Percentiles rank a stretch among this genome's conserved stretches.
Conservation (phyloP, 2,888 invertebrate species). For the Heterodera filipjevi region DNA sequence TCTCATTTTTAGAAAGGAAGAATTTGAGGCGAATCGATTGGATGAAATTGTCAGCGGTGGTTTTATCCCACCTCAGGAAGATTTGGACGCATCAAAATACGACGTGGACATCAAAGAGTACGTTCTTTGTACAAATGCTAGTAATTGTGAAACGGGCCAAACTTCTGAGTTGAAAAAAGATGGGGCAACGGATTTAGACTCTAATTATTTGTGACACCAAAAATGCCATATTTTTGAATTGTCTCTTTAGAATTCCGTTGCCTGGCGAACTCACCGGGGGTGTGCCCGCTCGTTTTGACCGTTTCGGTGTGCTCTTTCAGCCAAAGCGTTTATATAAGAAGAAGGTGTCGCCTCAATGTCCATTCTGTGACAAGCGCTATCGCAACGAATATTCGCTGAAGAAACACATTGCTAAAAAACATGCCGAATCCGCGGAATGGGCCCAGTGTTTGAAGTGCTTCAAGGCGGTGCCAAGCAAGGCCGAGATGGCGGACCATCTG, state of each 20-base stretch:
- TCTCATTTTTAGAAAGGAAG: constrained; percentile 46
- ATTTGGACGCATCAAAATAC: constrained; percentile 51
- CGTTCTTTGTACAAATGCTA: constrained; percentile 13
- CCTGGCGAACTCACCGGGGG: constrained; percentile 60
- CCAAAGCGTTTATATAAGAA: constrained; percentile 60
- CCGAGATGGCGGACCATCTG: constrained; percentile 52
- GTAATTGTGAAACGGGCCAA: too few relatives aligned
- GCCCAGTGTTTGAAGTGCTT: constrained; percentile 64
- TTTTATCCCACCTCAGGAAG: constrained; percentile 64
- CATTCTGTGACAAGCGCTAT: constrained; percentile 65
- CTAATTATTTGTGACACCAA: too few relatives aligned
- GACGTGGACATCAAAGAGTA: constrained; percentile 42
- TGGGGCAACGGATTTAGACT: too few relatives aligned
- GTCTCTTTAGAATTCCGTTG: constrained; percentile 58
- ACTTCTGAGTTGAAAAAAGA: too few relatives aligned
- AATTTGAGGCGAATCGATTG: constrained; percentile 57
- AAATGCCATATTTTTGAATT: too few relatives aligned
- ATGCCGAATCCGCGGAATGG: constrained; percentile 60
- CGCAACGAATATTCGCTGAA: constrained; percentile 64
- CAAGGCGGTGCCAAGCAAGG: constrained; percentile 50
- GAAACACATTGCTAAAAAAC: constrained; percentile 63
- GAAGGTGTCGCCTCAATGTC: constrained; percentile 65
- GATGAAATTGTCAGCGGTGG: constrained; percentile 64
- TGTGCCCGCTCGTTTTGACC: constrained; percentile 58
- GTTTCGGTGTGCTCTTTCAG: constrained; percentile 50